Evolutionary conservation across 2,888 invertebrate genomes (phyloP).

Genomic region (Seladonia tumulorum): DNA sequence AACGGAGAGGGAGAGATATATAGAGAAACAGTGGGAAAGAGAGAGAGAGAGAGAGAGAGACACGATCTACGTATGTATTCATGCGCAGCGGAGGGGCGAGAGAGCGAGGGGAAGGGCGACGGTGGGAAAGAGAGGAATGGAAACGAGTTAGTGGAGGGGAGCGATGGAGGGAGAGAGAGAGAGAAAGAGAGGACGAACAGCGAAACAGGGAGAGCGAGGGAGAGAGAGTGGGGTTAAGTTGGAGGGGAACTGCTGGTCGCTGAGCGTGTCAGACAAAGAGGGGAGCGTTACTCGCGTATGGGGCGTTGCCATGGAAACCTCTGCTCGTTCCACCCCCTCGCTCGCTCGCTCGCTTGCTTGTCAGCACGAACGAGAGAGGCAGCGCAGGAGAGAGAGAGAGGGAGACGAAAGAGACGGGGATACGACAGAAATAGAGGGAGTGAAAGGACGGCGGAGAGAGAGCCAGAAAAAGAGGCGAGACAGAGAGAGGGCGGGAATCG

Average conservation of each 20-base stretch:
- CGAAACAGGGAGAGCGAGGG: neutral
- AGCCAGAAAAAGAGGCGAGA: conserved; percentile 39
- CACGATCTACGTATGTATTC: conserved; percentile 34
- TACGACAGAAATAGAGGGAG: conserved; percentile 56
- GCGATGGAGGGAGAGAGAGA: conserved; percentile 11
- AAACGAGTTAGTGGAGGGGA: conserved; percentile 34
- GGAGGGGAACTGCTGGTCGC: conserved; percentile 59
- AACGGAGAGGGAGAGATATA: neutral
- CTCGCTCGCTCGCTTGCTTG: conserved; percentile 67
- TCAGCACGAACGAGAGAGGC: conserved; percentile 60
- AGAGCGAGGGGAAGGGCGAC: neutral
- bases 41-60: neutral
- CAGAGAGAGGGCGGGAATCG: conserved; percentile 26
- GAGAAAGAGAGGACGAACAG: neutral
- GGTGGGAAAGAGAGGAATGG: neutral
- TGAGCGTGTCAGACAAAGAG: conserved; percentile 71
- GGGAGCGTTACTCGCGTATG: conserved; percentile 77
- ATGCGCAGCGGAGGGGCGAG: conserved; percentile 37
- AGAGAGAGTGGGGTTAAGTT: neutral
- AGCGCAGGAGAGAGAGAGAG: conserved; percentile 56
- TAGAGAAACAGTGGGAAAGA: neutral
- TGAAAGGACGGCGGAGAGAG: conserved; percentile 48
- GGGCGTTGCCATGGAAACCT: conserved; percentile 84
- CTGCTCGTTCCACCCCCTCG: conserved; percentile 76
- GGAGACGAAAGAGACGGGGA: conserved; percentile 49